Conservation (phyloP, 2,888 invertebrate species). For the Pyrgus malvae region DNA sequence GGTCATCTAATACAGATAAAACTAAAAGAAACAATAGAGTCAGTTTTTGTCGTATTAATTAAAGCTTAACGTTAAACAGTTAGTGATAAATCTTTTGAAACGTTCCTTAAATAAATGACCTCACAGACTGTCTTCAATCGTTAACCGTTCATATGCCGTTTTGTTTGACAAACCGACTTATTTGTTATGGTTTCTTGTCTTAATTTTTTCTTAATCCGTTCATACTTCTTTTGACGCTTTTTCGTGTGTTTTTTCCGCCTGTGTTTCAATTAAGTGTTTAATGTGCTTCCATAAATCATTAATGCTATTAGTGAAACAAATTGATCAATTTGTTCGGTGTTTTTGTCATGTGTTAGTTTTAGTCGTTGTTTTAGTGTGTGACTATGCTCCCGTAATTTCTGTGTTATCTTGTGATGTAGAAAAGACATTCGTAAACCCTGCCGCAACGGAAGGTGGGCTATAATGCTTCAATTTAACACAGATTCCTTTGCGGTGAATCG, state of each 20-base stretch:
- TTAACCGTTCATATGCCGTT: slow-evolving; percentile 34
- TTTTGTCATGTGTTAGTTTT: slow-evolving; percentile 32
- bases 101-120: slow-evolving; percentile 21
- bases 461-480: slow-evolving; percentile 60
- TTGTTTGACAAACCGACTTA: slow-evolving; percentile 38
- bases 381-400: slow-evolving; percentile 20
- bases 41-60: slow-evolving; percentile 1
- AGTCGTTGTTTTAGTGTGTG: slow-evolving; percentile 42
- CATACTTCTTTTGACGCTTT: slow-evolving; percentile 38
- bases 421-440: slow-evolving; percentile 5
- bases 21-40: not conserved
- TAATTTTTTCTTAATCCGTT: slow-evolving; percentile 33
- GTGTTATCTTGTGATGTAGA: slow-evolving; percentile 30
- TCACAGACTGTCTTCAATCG: slow-evolving; percentile 38
- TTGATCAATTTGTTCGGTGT: slow-evolving; percentile 37
- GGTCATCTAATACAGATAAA: slow-evolving; percentile 15
- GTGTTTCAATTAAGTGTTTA: slow-evolving; percentile 39
- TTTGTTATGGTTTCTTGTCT: slow-evolving; percentile 38
- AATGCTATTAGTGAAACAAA: slow-evolving; percentile 41
- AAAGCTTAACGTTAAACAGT: slow-evolving; percentile 6
- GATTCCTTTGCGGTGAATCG: slow-evolving; percentile 65
- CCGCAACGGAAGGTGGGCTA: slow-evolving; percentile 36
- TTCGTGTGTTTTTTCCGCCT: slow-evolving; percentile 39
- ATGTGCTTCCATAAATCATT: slow-evolving; percentile 43
- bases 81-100: slow-evolving; percentile 17